These are phyloP conservation scores for Morinoia aosen DNA, from an alignment of 2,888 invertebrate genomes.

Conservation along the genomic window DNA sequence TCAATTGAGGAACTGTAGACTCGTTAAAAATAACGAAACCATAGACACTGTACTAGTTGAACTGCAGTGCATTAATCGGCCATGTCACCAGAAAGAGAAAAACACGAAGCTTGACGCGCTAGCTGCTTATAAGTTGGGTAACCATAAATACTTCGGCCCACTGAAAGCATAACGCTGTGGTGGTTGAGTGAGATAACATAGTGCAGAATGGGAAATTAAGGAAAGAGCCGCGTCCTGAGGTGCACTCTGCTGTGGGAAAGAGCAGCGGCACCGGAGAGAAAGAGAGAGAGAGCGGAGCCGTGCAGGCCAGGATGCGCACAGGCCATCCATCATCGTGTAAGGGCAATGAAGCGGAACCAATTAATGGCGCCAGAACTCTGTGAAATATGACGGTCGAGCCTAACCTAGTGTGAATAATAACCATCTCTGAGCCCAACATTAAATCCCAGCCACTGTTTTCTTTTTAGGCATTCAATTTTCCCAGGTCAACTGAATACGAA, in stretches of 20 bases:
- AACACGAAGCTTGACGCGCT: background rate
- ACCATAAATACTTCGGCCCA: background rate
- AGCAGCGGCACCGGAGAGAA: background rate
- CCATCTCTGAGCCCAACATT: slow-evolving; percentile 49
- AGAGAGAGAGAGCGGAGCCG: background rate
- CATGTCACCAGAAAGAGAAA: background rate
- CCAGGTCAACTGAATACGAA: slow-evolving; percentile 37
- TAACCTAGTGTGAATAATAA: slow-evolving; percentile 53
- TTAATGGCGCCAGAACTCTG: slow-evolving; percentile 52
- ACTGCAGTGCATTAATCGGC: background rate
- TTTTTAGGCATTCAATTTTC: slow-evolving; percentile 46
- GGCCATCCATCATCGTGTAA: slow-evolving; percentile 52
- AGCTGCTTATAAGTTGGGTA: background rate
- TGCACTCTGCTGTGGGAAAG: background rate
- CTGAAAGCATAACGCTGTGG: no score
- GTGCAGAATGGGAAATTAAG: background rate
- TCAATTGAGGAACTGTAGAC: background rate
- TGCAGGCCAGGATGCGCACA: slow-evolving; percentile 23
- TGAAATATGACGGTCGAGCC: slow-evolving; percentile 53
- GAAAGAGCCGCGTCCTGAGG: background rate
- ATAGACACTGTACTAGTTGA: background rate
- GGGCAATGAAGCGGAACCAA: slow-evolving; percentile 51
- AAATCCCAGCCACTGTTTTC: slow-evolving; percentile 53
- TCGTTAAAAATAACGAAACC: background rate
- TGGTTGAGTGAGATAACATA: no score